Conservation (phyloP, 2,888 invertebrate species). For the Eurytoma adleriae region DNA sequence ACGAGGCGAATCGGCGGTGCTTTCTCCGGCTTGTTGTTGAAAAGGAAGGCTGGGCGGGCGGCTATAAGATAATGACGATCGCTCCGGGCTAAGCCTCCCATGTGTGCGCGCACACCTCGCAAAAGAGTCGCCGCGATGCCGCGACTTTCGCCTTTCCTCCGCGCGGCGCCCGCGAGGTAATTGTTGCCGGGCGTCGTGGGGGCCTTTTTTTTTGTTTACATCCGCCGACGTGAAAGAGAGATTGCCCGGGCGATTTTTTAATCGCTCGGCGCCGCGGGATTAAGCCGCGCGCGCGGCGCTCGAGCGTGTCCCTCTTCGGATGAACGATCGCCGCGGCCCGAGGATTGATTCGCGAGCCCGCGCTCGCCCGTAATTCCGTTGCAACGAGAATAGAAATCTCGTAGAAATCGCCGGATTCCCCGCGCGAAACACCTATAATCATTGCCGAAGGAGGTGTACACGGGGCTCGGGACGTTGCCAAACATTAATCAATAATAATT, state of each 20-base stretch:
- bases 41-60: conserved; percentile 13
- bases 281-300: background rate
- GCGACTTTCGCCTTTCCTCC: conserved; percentile 48
- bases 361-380: conserved; percentile 20
- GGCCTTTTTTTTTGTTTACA: conserved; percentile 15
- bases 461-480: conserved; percentile 19
- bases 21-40: conserved; percentile 41
- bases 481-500: conserved; percentile 52
- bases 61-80: conserved; percentile 25
- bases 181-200: conserved; percentile 20
- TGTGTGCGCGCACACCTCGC: background rate
- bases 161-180: conserved; percentile 26
- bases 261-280: background rate
- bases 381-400: conserved; percentile 38
- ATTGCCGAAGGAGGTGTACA: conserved; percentile 8
- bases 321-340: background rate
- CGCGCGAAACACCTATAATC: conserved; percentile 32
- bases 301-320: background rate
- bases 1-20: conserved; percentile 2
- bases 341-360: conserved; percentile 12
- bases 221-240: conserved; percentile 42
- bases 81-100: conserved; percentile 21
- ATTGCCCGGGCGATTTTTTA: conserved; percentile 33
- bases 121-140: background rate
- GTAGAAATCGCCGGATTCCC: conserved; percentile 45